Conservation (phyloP, 2,888 invertebrate genomes). For the Phortica magna region DNA sequence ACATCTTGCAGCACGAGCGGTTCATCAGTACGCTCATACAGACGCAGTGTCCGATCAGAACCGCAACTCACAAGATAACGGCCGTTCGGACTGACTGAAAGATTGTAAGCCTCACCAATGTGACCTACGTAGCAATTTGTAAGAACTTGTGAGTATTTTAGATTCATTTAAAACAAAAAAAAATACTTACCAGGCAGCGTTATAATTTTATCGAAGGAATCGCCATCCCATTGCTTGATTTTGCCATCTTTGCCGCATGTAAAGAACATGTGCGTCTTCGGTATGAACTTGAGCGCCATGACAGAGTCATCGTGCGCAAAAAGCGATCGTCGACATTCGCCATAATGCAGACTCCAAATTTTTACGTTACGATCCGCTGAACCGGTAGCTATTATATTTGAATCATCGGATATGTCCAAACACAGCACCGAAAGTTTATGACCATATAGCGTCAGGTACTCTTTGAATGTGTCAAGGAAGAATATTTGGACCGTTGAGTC, state of each 20-base stretch:
- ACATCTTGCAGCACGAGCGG: constrained; percentile 95
- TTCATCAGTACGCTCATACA: constrained; percentile 92
- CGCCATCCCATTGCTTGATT: constrained; percentile 98
- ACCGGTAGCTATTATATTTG: constrained; percentile 92
- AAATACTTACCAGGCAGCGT: constrained; percentile 82
- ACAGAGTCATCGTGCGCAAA: constrained; percentile 98
- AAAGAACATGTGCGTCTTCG: constrained; percentile 95
- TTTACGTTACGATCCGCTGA: constrained; percentile 97
- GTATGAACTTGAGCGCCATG: constrained; percentile 92
- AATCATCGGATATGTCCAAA: constrained; percentile 95
- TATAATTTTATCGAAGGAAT: constrained; percentile 93
- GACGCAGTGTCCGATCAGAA: constrained; percentile 90
- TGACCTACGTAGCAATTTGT: constrained; percentile 81
- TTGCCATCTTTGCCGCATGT: constrained; percentile 95
- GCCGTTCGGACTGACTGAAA: constrained; percentile 90
- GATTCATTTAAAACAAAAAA: background rate
- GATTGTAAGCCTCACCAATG: constrained; percentile 86
- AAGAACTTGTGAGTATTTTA: background rate
- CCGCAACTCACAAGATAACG: constrained; percentile 88
- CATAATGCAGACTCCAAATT: constrained; percentile 99
- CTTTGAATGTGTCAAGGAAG: constrained; percentile 96
- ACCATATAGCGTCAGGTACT: constrained; percentile 95
- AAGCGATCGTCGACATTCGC: constrained; percentile 97
- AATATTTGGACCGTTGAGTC: constrained; percentile 98
- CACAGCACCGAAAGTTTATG: constrained; percentile 96